These are phyloP conservation scores for Chloebia gouldiae DNA, from an alignment of 2,113 vertebrate species.

Conservation along the genomic window DNA sequence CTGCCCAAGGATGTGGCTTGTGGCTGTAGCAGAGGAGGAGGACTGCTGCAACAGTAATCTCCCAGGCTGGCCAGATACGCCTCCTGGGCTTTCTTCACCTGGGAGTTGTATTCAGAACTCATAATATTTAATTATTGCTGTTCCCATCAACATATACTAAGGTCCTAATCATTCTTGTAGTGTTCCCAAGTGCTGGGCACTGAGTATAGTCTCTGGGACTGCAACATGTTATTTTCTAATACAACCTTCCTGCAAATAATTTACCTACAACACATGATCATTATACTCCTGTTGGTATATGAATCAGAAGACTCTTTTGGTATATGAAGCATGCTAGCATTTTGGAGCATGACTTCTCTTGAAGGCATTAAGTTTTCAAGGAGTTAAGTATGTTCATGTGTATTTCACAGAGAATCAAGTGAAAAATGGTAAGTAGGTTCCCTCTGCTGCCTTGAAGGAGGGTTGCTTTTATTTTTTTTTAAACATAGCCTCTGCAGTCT, in stretches of 20 bases:
- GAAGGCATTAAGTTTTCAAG: background rate
- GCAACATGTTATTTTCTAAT: background rate
- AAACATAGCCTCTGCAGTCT: background rate
- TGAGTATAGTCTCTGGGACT: background rate
- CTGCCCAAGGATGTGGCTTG: background rate
- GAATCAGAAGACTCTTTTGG: background rate
- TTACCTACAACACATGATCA: background rate
- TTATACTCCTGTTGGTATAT: background rate
- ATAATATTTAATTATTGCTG: background rate
- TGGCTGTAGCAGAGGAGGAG: background rate
- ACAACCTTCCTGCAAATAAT: background rate
- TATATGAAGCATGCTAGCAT: background rate
- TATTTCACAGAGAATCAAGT: background rate
- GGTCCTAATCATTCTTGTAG: background rate
- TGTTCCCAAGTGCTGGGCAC: background rate
- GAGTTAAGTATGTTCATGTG: background rate
- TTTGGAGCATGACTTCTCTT: background rate
- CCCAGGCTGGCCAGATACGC: background rate
- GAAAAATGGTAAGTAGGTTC: slow-evolving; percentile 51
- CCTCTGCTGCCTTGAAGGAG: slow-evolving; percentile 37
- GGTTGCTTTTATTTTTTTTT: background rate
- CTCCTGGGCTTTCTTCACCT: background rate
- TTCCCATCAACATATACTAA: background rate
- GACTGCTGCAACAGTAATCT: background rate
- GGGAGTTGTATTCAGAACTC: background rate